phyloP scores from a whole-genome alignment of 2,797 vertebrate genomes.

The Acrossocheilus fasciatus region DNA sequence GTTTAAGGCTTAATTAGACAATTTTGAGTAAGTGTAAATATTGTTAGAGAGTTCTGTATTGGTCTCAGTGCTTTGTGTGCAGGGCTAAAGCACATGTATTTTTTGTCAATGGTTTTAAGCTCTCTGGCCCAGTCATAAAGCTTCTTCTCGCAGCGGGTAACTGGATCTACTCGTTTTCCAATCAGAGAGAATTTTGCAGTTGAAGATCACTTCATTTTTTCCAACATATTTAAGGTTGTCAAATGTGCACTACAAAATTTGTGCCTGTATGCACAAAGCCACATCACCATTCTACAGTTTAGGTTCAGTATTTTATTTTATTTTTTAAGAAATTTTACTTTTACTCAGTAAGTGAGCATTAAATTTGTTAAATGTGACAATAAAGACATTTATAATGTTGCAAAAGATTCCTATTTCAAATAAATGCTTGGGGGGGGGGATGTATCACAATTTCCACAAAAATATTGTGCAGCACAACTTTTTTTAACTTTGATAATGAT shows the following conservation, averaged over 20 bases:
- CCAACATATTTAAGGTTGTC: too few species aligned
- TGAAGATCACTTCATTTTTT: not conserved
- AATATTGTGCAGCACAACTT: too few species aligned
- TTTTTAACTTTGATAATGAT: too few species aligned
- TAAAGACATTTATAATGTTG: too few species aligned
- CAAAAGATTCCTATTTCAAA: too few species aligned
- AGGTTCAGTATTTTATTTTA: too few species aligned
- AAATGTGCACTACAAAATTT: not conserved
- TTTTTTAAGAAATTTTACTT: too few species aligned
- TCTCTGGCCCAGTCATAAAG: conserved; percentile 35
- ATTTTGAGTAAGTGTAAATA: conserved; percentile 41
- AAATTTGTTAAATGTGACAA: too few species aligned
- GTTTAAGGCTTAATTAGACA: conserved; percentile 36
- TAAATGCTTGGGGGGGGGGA: too few species aligned
- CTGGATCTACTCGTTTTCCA: conserved; percentile 55
- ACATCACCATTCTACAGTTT: too few species aligned
- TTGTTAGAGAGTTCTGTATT: conserved; percentile 41
- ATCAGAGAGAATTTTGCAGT: conserved; percentile 34
- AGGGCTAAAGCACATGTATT: conserved; percentile 34
- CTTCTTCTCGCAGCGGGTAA: conserved; percentile 36
- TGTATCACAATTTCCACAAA: too few species aligned
- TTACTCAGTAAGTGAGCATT: too few species aligned
- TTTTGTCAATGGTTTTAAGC: conserved; percentile 50
- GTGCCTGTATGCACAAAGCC: not conserved
- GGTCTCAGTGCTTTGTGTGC: conserved; percentile 43